Base-by-base conservation (phyloP, 2,113 vertebrate genomes). In the Ophiodon elongatus region DNA sequence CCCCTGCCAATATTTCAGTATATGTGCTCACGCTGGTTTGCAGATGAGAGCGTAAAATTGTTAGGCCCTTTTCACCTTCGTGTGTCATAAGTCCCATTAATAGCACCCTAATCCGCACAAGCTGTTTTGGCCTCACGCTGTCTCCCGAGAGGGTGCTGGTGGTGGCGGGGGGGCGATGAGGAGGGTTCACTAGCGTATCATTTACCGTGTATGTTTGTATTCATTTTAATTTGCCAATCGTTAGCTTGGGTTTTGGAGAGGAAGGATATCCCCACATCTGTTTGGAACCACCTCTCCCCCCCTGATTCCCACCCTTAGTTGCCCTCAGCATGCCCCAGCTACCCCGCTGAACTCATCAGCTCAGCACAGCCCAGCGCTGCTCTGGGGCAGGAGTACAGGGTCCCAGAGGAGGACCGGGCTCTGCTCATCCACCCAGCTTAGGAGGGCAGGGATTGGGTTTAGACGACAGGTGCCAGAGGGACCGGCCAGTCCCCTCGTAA, bases 401-500 rank as follows among this genome's bases (percentile, higher is more conserved):
- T 92, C 87, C 84, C 91, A 86, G 50, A 82, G 88, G 91, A 88
- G 92, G 75, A 60, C 35, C n/a, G 8, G 80, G 84, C 86, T 83
- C 73, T 81, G 84, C 85, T 92, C 92, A 92, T 91, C 86, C 89
- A 86, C 69, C 73, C 89, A 80, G 92, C 90, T 91, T 90, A 91
- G 79, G 84, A 90, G 86, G 79, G 87, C 80, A 87, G 87, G 85
- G 91, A 87, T 91, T 71, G 47, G 75, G 85, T 70, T 94, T 85
- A 82, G 82, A 88, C 84, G 95, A 91, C 96, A 96, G 94, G 94
- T 97, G 96, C 94, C 93, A 65, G 52, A 89, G 92, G 89, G 89
- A 91, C 90, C 37, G 29, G 85, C 88, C 85, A 88, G 88, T 90
- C 86, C 91, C 91, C 71, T 76, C 10, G 25, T 85, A 87, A 68